phyloP scores from a whole-genome alignment of 2,113 vertebrate species.

The Nannospalax galili region DNA sequence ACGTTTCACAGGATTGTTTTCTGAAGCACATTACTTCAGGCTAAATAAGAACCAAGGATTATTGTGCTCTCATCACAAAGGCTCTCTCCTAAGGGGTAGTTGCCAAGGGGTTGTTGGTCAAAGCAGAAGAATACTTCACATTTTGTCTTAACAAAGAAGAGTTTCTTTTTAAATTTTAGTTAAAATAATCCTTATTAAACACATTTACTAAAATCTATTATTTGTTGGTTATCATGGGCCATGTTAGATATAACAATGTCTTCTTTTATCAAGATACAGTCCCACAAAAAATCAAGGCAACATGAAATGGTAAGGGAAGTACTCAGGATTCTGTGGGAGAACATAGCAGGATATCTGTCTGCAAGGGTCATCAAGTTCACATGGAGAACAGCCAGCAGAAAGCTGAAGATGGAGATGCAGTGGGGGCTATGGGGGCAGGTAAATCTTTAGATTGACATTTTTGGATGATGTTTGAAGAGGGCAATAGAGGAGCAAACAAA shows the following conservation, averaged over 20 bases:
- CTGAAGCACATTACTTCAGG: neutral
- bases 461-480: neutral
- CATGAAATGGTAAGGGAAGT: neutral
- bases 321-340: neutral
- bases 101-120: neutral
- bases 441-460: neutral
- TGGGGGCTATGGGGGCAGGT: neutral
- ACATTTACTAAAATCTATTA: conserved; percentile 1
- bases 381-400: neutral
- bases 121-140: neutral
- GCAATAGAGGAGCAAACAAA: neutral
- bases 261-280: neutral
- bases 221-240: neutral
- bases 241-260: neutral
- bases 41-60: neutral
- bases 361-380: neutral
- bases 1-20: neutral
- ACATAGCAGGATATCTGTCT: neutral
- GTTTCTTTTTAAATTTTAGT: conserved; percentile 34
- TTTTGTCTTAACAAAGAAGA: neutral
- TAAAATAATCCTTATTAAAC: neutral
- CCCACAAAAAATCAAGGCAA: neutral
- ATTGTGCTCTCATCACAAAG: neutral
- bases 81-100: neutral
- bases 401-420: neutral